Conservation (phyloP, 2,113 vertebrate species). For the Mobula hypostoma region DNA sequence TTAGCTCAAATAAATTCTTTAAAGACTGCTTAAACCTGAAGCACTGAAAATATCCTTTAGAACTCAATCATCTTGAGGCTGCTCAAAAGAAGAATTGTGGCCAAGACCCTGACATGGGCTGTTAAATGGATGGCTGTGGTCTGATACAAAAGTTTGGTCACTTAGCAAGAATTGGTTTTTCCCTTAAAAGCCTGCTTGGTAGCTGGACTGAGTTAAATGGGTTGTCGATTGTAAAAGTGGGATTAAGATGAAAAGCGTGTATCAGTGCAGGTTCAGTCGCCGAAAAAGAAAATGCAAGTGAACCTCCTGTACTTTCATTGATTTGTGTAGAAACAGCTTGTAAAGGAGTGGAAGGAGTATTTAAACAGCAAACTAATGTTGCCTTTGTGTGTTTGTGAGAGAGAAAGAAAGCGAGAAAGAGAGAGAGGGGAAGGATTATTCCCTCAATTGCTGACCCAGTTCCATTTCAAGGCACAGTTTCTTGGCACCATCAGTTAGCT, state of each 20-base stretch:
- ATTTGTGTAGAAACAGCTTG: constrained; percentile 85
- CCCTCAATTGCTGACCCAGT: constrained; percentile 71
- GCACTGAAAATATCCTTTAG: neutral
- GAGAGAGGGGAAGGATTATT: constrained; percentile 69
- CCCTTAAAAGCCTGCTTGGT: neutral
- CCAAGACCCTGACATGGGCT: neutral
- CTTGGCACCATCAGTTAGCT: constrained; percentile 79
- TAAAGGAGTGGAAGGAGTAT: constrained; percentile 94
- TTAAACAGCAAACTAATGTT: constrained; percentile 99
- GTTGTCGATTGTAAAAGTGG: constrained; percentile 12
- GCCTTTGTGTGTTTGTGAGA: constrained; percentile 75
- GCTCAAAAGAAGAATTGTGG: constrained; percentile 8
- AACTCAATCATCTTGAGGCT: neutral
- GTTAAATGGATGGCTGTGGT: neutral
- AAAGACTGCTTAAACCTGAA: neutral
- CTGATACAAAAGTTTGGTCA: constrained; percentile 16
- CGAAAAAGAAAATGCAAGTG: constrained; percentile 41
- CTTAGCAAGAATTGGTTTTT: constrained; percentile 15
- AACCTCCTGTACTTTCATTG: constrained; percentile 54
- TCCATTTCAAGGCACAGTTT: constrained; percentile 96
- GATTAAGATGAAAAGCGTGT: constrained; percentile 35
- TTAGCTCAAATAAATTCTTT: neutral
- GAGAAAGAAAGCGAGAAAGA: too few species aligned
- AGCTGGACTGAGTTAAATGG: constrained; percentile 33
- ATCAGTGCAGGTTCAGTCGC: constrained; percentile 24